A percentile compares a stretch with the other conserved stretches of the same genome.
phyloP scores from a whole-genome alignment of 2,113 vertebrate species.

The Empidonax traillii region DNA sequence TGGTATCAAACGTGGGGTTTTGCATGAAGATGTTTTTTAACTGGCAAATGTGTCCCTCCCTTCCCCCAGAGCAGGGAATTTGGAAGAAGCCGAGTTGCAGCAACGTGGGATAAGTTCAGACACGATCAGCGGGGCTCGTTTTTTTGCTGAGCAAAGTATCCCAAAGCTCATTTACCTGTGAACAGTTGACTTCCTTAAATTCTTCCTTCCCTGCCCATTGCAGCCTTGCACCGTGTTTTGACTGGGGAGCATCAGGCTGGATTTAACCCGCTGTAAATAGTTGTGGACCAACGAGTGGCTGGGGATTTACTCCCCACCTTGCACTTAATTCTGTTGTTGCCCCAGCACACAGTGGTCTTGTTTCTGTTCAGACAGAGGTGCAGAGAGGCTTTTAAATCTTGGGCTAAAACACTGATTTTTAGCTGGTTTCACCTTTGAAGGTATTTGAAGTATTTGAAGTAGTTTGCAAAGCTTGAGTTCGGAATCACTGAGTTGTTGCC shows the following conservation, averaged over 20 bases:
- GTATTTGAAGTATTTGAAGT: neutral
- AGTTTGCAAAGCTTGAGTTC: neutral
- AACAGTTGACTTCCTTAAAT: neutral
- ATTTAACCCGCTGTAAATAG: neutral
- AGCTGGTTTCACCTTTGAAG: neutral
- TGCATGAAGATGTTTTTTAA: conserved; percentile 6
- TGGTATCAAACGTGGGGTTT: neutral
- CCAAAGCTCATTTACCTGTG: neutral
- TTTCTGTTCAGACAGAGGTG: neutral
- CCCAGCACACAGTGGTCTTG: no score
- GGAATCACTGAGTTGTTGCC: neutral
- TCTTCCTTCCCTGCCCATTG: neutral
- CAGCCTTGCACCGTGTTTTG: neutral
- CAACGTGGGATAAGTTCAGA: neutral
- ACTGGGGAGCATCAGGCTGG: neutral
- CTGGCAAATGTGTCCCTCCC: conserved; percentile 8
- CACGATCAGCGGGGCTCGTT: neutral
- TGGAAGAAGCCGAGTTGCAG: neutral
- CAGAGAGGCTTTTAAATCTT: neutral
- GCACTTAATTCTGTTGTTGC: neutral
- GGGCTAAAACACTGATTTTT: neutral
- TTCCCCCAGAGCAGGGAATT: conserved; percentile 14
- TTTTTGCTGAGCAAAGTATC: neutral
- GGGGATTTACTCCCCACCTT: neutral
- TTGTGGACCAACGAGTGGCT: neutral